These are phyloP conservation scores for Phaenicophaeus curvirostris DNA, from an alignment of 2,797 vertebrate species.

Conservation along the genomic window DNA sequence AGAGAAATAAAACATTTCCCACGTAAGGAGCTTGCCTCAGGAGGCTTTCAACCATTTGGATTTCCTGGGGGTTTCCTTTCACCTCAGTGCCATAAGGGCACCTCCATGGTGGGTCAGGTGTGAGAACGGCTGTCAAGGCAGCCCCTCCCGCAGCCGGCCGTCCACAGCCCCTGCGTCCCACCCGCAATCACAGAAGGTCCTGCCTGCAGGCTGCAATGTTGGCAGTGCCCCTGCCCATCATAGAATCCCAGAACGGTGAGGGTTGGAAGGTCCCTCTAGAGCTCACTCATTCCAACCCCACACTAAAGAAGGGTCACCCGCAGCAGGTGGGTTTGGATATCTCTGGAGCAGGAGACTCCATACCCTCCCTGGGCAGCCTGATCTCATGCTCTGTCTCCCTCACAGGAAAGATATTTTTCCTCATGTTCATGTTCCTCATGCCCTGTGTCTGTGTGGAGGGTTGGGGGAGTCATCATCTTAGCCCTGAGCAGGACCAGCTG, in stretches of 20 bases:
- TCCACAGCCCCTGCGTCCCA: background rate
- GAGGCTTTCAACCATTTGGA: background rate
- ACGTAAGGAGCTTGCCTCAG: background rate
- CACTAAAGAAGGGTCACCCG: too few species aligned
- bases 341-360: too few species aligned
- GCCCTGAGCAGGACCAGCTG: fast-evolving
- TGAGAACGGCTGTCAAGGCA: fast-evolving
- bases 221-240: background rate
- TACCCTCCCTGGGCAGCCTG: too few species aligned
- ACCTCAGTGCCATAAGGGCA: background rate
- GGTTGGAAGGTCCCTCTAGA: too few species aligned
- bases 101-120: fast-evolving
- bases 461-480: fast-evolving
- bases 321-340: too few species aligned
- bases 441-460: fast-evolving
- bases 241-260: too few species aligned
- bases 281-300: too few species aligned
- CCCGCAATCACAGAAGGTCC: background rate
- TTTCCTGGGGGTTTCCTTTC: background rate
- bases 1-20: background rate
- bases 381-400: too few species aligned
- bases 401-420: too few species aligned
- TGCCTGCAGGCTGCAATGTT: background rate
- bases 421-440: too few species aligned
- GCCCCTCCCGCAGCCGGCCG: background rate